A percentile compares a stretch with the other conserved stretches of the same genome.
Evolutionary conservation across 2,888 invertebrate genomes (phyloP).

Genomic region (Archips xylosteana): DNA sequence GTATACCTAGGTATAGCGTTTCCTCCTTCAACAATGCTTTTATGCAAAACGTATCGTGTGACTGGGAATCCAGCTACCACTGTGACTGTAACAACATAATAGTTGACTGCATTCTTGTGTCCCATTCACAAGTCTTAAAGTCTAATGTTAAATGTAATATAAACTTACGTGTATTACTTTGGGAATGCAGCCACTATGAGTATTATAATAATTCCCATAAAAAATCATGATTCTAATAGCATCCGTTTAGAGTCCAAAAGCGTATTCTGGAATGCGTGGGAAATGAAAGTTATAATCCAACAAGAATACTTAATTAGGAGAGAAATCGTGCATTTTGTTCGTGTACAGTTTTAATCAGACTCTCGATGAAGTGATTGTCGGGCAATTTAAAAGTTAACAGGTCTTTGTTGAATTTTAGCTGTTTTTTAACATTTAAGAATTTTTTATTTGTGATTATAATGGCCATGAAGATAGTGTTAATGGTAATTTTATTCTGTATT

Average conservation of each 20-base stretch:
- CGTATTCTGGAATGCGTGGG: conserved; percentile 48
- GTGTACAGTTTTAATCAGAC: neutral
- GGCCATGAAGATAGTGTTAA: neutral
- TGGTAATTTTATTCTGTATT: conserved; percentile 17
- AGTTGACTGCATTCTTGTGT: conserved; percentile 41
- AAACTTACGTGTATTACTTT: conserved; percentile 31
- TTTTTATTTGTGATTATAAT: neutral
- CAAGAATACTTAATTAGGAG: conserved; percentile 37
- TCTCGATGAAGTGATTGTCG: neutral
- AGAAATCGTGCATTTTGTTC: conserved; percentile 22
- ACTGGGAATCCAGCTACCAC: conserved; percentile 58
- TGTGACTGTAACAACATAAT: conserved; percentile 41
- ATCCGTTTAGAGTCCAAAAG: conserved; percentile 48
- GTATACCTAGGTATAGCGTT: conserved; percentile 40
- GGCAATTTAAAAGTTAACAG: conserved; percentile 5
- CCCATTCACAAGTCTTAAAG: conserved; percentile 45
- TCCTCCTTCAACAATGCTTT: conserved; percentile 62
- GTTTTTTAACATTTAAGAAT: neutral
- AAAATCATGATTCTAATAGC: conserved; percentile 46
- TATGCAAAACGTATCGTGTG: conserved; percentile 66
- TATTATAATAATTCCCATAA: conserved; percentile 36
- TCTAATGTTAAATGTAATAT: conserved; percentile 39
- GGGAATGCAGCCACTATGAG: conserved; percentile 13
- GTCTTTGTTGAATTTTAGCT: neutral
- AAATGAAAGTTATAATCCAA: conserved; percentile 37